Base-by-base conservation (phyloP, 2,888 invertebrate species). In the Crioceris asparagi region DNA sequence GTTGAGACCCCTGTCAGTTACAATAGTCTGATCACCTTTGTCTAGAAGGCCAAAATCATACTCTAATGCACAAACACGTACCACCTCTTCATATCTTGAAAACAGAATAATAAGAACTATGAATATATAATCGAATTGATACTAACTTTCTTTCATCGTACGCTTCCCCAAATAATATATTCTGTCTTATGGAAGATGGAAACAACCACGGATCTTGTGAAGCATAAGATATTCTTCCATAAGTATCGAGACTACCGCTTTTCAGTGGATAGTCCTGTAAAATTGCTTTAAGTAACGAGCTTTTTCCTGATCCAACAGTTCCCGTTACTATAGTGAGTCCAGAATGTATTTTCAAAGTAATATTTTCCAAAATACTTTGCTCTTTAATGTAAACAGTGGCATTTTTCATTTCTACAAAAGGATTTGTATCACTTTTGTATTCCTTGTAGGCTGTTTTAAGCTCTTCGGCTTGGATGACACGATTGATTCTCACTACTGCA, bases 21-120 rank as follows among this genome's bases (percentile, higher is more conserved):
- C 81, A 17, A 84, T 61, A 0, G 86, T 87, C 60, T 76, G 74
- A 60, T 87, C 87, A 1, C 84, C 83, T 47, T 79, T 73, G 6
- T 81, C 79, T 51, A 87, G 70, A 41, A 79, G 62, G n/a, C 68
- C 64, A 51, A 87, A 75, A 60, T 88, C 87, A 39, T 74, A 64
- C 52, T 74, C 74, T 36, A 83, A 67, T 3, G 80, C 79, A 53
- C 81, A 82, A 0, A 76, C 75, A 25, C 73, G 70, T 3, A 86
- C 38, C 2, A 51, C 47, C 16, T 52, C 48, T 36, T 47, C 43
- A 23, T 53, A 53, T 23, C 51, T 48, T 12, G 32, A 44, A 32
- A 26, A 23, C 12, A 31, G 25, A 29, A 12, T 10, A 29, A 3
- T 15, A 25, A 25, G 25, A 21, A 12, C 12, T 25, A 17, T 8